Evolutionary conservation across 2,888 invertebrate species (phyloP), one percentile per base, ranked within the genome.

Genomic region (Diplazon laetatorius): DNA sequence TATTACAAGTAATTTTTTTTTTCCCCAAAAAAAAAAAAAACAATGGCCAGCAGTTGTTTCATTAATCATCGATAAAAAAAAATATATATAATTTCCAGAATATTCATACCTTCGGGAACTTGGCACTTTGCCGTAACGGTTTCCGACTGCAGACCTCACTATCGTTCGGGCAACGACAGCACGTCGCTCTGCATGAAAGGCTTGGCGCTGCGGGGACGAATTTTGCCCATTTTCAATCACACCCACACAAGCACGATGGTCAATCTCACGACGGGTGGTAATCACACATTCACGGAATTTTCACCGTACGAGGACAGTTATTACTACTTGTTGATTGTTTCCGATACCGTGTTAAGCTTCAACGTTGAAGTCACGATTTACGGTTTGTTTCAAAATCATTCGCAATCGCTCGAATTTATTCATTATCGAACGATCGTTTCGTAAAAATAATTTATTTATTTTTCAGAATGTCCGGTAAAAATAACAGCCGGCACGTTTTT

Each of bases 221-320:
- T 89, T 20, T 83, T 92, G 50, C 92, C 92, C 12, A 84, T 87
- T 76, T 88, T 85, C 60, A 89, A 90, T 83, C 84, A 90, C 25
- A 87, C 86, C 2, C 77, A 86, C 71, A 73, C 81, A 10, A 80
- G 74, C 52, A 73, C 84, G 59, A 81, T 83, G 44, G 84, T 82
- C 68, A 89, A 89, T 82, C 81, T 91, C 10, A 87, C 88, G 9
- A 85, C 85, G 18, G 83, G 85, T 22, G 87, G 85, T 81, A 87
- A 85, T 48, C 89, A 91, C 76, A 87, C 86, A 1, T 91, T 92
- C 73, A 83, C 82, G 2, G 91, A 91, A 86, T 82, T 83, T 14
- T 87, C 91, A 44, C 92, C 92, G 0, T 91, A 86, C 78, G 91
- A 91, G 70, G 91, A 92, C 79, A 89, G 89, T 42, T 92, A 92